Base-by-base conservation (phyloP, 1,140 invertebrate genomes). In the Sarcophaga bullata region DNA sequence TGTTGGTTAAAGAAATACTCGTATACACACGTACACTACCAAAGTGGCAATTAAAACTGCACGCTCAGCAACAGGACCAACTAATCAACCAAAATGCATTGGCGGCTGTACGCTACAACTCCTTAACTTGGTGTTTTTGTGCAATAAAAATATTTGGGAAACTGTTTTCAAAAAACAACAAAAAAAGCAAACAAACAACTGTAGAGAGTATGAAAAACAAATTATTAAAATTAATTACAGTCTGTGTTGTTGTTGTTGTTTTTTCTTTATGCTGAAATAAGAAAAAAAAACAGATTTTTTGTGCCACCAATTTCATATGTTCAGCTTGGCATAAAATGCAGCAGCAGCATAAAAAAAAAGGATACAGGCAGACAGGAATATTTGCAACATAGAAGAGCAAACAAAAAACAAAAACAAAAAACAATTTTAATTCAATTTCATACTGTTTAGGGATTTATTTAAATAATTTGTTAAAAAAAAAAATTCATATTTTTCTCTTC, bases 181-280 rank as follows among this genome's bases (percentile, higher is more conserved):
- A 37, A 37, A 37, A 68, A 68, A 10, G 62, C 19, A 19, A 15
- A 19, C 15, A 25, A 78, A 78, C 17, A 68, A 78, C 50, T 52
- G 47, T 58, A 13, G n/a, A 58, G 73, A 37, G 25, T 37, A 37
- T 48, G 46, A 76, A 76, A 50, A 78, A 78, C 75, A 50, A 78
- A 78, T 78, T 78, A 78, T 78, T 78, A 78, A 78, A 78, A 78
- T 78, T 78, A 78, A 78, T 78, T 78, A 49, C 75, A 50, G 3
- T 49, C 25, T 37, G 25, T 37, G 25, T 37, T 37, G 25, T 37
- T 37, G 25, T 4, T 78, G 50, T 78, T 78, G 52, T 76, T 76
- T 76, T 76, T n/a, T n/a, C 7, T 58, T n/a, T 13, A 37, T 37
- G 25, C 1, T 37, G 4, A 37, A 37, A 4, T 37, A 37, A 37